Conservation (phyloP, 1,140 invertebrate genomes). For the Limonius californicus region DNA sequence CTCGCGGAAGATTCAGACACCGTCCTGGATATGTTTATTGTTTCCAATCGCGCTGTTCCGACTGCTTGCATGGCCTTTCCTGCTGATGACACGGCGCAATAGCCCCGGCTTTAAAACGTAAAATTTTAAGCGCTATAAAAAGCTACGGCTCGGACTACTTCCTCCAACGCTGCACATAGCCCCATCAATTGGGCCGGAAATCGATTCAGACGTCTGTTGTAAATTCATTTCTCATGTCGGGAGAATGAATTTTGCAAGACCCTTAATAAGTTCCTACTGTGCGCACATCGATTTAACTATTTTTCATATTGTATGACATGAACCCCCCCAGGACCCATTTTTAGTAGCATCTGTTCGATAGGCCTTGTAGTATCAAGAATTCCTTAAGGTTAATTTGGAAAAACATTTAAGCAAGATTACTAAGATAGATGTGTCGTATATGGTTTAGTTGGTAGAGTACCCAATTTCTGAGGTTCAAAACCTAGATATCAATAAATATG, state of each 20-base stretch:
- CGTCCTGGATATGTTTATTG: conserved; percentile 15
- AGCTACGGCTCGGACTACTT: background rate
- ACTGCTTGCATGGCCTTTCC: background rate
- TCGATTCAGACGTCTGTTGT: background rate
- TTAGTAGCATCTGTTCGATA: too few species aligned
- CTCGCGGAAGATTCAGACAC: conserved; percentile 8
- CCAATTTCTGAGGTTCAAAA: too few species aligned
- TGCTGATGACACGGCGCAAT: background rate
- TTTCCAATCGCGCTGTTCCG: conserved; percentile 7
- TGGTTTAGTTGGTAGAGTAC: too few species aligned
- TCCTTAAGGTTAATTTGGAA: too few species aligned
- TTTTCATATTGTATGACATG: too few species aligned
- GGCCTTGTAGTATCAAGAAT: too few species aligned
- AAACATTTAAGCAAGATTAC: too few species aligned
- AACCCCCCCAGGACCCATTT: too few species aligned
- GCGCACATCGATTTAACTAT: too few species aligned
- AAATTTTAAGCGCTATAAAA: background rate
- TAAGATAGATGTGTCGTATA: too few species aligned
- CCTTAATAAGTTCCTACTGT: conserved; percentile 1
- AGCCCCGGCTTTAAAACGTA: background rate
- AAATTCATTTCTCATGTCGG: conserved; percentile 7
- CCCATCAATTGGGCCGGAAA: background rate
- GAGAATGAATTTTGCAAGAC: background rate
- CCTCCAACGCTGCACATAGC: background rate
- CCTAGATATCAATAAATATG: too few species aligned